Base-by-base conservation (phyloP, 2,797 vertebrate species). In the Rhinatrema bivittatum region DNA sequence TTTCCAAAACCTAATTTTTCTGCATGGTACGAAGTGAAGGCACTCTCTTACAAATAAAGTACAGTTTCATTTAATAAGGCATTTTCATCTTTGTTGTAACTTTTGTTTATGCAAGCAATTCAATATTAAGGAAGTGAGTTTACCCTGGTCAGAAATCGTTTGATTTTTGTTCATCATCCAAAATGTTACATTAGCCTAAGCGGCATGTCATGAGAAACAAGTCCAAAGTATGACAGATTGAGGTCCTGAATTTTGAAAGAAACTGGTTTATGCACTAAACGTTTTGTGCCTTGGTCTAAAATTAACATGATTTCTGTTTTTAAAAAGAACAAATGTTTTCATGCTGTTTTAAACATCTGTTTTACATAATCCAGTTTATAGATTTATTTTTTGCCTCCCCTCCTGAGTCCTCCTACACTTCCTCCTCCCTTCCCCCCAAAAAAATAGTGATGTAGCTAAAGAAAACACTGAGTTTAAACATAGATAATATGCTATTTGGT, bases 231-330 rank as follows among this genome's bases (percentile, higher is more conserved):
- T 70, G 61, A 42, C 30, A 40, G 42, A 20, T 29, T 67, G 59
- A 68, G 50, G 57, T 66, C 56, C 55, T 65, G 60, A 60, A 60
- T 75, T 62, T 54, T 70, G 53, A 63, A 72, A 64, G 60, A 71
- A 75, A 70, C 74, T 63, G 76, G 74, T 62, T 81, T 79, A 81
- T 73, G 76, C 80, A 79, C 80, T 82, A 72, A 76, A 78, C 68
- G 56, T 82, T 81, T 76, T 64, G 84, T 86, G 82, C 82, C 84
- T 86, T 84, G 84, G 82, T 81, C 74, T 75, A 61, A 68, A 72
- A 66, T 72, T 69, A 79, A 79, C 72, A 70, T 61, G 56, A 67
- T 49, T 62, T 79, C 66, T 75, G 58, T 74, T 63, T 17, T n/a
- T 66, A 63, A 69, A 72, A 62, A 61, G 56, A 78, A 62, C 58